Percentiles rank a stretch among this genome's conserved stretches.
These are phyloP conservation scores for Drosophila birchii DNA, from an alignment of 2,888 invertebrate genomes.

Conservation along the genomic window DNA sequence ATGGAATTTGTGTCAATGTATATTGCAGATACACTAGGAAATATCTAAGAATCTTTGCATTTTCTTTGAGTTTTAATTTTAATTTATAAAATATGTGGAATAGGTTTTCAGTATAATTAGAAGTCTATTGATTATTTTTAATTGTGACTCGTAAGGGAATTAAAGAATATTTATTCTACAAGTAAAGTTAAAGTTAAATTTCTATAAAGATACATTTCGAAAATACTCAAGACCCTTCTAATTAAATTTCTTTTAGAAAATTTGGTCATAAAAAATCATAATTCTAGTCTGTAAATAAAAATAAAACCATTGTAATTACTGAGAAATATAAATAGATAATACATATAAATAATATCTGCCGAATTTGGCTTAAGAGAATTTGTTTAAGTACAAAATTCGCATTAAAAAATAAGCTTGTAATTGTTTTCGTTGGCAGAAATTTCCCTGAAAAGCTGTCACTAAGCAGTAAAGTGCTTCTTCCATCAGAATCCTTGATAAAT, in stretches of 20 bases:
- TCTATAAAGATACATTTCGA: no score
- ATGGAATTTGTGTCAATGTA: slow-evolving; percentile 31
- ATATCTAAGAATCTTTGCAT: background rate
- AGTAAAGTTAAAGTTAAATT: no score
- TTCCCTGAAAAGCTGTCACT: slow-evolving; percentile 7
- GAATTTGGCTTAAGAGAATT: background rate
- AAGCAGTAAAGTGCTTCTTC: background rate
- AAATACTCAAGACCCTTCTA: no score
- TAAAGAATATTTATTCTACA: background rate
- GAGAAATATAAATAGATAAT: background rate
- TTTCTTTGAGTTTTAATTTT: background rate
- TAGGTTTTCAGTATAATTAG: background rate
- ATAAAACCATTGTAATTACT: background rate
- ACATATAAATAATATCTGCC: background rate
- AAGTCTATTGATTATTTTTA: no score
- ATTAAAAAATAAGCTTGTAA: background rate
- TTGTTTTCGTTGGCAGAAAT: slow-evolving; percentile 34
- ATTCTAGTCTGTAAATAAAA: background rate
- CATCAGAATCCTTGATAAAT: background rate
- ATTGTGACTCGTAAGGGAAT: background rate
- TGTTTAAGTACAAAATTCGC: background rate
- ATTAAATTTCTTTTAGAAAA: no score
- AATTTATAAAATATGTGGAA: background rate
- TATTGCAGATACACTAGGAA: slow-evolving; percentile 12
- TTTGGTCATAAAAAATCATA: background rate